These are phyloP conservation scores for Tylochromis polylepis DNA, from an alignment of 2,113 vertebrate species.

Conservation along the genomic window DNA sequence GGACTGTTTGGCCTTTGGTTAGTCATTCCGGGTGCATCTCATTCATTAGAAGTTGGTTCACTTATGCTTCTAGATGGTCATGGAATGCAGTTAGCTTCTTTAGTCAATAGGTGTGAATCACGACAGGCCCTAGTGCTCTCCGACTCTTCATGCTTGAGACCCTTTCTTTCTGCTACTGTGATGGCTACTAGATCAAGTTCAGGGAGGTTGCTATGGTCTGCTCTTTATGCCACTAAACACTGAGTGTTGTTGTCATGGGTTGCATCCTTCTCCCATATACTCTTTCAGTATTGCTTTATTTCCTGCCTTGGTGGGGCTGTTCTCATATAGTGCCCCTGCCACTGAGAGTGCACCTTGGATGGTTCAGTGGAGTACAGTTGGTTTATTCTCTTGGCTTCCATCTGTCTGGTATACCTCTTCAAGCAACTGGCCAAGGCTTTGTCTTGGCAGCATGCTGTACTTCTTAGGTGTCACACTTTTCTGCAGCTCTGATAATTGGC, in stretches of 20 bases:
- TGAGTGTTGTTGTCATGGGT: neutral
- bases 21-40: neutral
- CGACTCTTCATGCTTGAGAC: neutral
- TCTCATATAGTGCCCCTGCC: neutral
- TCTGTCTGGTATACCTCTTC: neutral
- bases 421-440: neutral
- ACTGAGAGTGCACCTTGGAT: neutral
- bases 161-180: neutral
- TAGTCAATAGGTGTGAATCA: neutral
- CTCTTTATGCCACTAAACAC: neutral
- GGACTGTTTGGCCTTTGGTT: neutral
- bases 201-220: neutral
- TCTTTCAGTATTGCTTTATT: neutral
- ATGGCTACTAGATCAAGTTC: neutral
- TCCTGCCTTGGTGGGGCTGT: neutral
- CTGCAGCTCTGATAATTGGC: neutral
- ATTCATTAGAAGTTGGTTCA: neutral
- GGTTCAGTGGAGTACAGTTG: neutral
- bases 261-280: neutral
- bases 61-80: neutral
- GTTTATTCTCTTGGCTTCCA: neutral
- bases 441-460: neutral
- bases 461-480: neutral
- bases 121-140: neutral
- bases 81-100: neutral